Conservation (phyloP, 2,113 vertebrate species). For the Martes martes region DNA sequence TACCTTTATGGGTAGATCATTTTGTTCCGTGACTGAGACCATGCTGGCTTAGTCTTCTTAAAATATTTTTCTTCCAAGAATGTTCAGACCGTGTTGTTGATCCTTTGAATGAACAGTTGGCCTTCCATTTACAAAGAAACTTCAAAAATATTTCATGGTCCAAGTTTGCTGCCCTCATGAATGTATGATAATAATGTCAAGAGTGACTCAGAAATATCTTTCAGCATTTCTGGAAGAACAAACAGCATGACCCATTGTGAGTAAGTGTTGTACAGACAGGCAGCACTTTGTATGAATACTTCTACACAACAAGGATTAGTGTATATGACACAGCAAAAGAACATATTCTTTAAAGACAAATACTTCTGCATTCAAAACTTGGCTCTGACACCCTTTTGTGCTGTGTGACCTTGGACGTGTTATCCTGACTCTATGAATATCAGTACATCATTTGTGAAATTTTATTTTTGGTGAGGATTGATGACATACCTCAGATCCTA, state of each 20-base stretch:
- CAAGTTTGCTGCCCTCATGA: neutral
- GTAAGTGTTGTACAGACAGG: neutral
- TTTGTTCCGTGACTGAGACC: neutral
- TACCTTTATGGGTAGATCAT: neutral
- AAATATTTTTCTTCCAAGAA: slow-evolving; percentile 14
- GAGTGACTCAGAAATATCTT: neutral
- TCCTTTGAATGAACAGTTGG: neutral
- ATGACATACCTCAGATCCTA: slow-evolving; percentile 24
- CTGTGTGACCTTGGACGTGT: slow-evolving; percentile 1
- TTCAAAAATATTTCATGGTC: neutral
- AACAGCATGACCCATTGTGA: neutral
- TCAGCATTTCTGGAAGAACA: neutral
- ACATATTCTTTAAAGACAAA: neutral
- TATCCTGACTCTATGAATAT: slow-evolving; percentile 18
- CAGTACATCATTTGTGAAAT: slow-evolving; percentile 35
- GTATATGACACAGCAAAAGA: neutral
- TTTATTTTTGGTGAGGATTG: slow-evolving; percentile 45
- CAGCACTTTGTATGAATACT: neutral
- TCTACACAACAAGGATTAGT: neutral
- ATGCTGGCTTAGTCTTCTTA: neutral
- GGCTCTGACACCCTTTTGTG: neutral
- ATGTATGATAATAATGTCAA: neutral
- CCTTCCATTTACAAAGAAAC: neutral
- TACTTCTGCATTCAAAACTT: neutral
- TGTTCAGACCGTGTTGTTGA: neutral